Evolutionary conservation across 2,888 invertebrate genomes (phyloP), one percentile per base, ranked within the genome.

Genomic region (Agrochola macilenta): DNA sequence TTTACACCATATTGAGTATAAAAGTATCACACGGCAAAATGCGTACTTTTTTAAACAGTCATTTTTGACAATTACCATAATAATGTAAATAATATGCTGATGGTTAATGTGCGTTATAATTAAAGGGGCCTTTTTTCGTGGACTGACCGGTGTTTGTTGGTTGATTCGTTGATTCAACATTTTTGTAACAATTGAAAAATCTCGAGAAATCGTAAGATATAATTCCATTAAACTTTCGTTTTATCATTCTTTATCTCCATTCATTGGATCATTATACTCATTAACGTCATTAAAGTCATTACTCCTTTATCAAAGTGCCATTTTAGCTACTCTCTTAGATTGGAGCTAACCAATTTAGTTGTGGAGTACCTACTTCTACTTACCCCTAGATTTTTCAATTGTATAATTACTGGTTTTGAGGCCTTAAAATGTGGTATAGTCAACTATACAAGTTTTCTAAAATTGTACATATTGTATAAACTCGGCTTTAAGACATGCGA

Each of bases 401-500:
- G 83, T 76, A 71, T 73, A 49, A 63, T 76, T 69, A 80, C 78
- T 63, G 79, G 82, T 85, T 84, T 83, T 78, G 88, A 88, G 90
- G 89, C 90, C 91, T 89, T 87, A 85, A 69, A 60, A 78, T 84
- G 86, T 90, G 81, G 81, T 88, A 90, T 91, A 92, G 91, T 89
- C 84, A 88, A 81, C 82, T 91, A 89, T 90, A 90, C 90, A 90
- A 86, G 87, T 89, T 90, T 89, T 91, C 89, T 91, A 91, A 93
- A 80, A 90, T 90, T 94, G 93, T 95, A 93, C 91, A 90, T 91
- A 92, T 88, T 93, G 91, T 93, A 93, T 91, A 94, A 90, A 92
- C 91, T 95, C 94, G 92, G 94, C 94, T 95, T 94, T 95, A 95
- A 96, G 93, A 93, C 93, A 94, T 91, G 94, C 94, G 95, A 96